Base-by-base conservation (phyloP, 2,113 vertebrate genomes). In the Chloropsis hardwickii region DNA sequence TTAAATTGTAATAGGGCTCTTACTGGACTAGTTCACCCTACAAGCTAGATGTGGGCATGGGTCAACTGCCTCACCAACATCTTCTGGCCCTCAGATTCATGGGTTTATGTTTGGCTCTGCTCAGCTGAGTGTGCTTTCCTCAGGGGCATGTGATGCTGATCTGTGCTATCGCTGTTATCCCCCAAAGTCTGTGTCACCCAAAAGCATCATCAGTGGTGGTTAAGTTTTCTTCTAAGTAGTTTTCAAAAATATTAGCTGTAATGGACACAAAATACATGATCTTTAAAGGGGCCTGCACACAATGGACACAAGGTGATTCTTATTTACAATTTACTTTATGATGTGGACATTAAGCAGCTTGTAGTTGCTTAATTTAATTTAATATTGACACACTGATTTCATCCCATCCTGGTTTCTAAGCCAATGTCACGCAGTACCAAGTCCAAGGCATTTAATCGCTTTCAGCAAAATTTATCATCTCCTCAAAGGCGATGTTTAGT, bases 371-470 rank as follows among this genome's bases (percentile, higher is more conserved):
- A 69, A 82, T 88, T 90, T 67, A 35, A 48, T 96, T 70, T 86
- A 66, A 71, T 85, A 88, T 90, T 90, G 88, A 92, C 79, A 61
- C 62, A 61, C 17, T 50, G 81, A 94, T 86, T 93, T 90, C 50
- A 53, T 66, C 74, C 48, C 74, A 54, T 88, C 86, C 74, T 33
- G 18, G 28, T 80, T 92, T 57, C 74, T 73, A 61, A 94, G 62
- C 50, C 70, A 82, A 44, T 70, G 90, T 53, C 85, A 51, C 1
- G 0, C 25, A 35, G 64, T 82, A 88, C 65, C 70, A 94, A 88
- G 61, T 67, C 70, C 61, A 87, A 79, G 47, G 70, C 50, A 15
- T 84, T 92, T 89, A 91, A 57, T 57, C 39, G 48, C 74, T 93
- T 79, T 71, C 78, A 92, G 66, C 62, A 87, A 60, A 89, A 94